Conservation (phyloP, 2,113 vertebrate genomes). For the Catharus bicknelli region DNA sequence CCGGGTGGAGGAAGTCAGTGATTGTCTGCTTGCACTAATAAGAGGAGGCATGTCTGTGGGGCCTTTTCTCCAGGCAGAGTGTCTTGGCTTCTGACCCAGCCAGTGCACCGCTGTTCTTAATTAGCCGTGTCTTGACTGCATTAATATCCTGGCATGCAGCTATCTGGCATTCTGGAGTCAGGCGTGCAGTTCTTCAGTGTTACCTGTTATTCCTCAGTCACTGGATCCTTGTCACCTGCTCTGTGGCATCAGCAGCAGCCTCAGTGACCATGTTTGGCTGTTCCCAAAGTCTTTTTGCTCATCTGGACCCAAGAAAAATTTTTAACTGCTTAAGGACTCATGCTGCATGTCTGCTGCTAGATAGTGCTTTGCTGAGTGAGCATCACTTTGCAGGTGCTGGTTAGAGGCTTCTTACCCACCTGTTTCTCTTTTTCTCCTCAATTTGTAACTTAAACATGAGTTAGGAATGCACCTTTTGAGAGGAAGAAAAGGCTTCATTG, state of each 20-base stretch:
- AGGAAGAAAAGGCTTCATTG: neutral
- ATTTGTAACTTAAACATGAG: neutral
- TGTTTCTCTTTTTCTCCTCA: neutral
- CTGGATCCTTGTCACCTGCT: neutral
- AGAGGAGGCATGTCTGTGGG: slow-evolving; percentile 26
- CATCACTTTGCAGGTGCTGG: neutral
- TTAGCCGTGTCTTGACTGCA: slow-evolving; percentile 1
- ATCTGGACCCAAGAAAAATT: neutral
- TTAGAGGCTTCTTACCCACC: neutral
- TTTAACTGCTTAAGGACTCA: neutral
- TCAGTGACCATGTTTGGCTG: neutral
- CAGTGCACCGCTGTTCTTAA: slow-evolving; percentile 25
- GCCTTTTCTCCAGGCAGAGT: slow-evolving; percentile 16
- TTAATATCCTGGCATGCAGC: neutral
- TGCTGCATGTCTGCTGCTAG: neutral
- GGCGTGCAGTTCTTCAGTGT: neutral
- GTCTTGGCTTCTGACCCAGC: slow-evolving; percentile 46
- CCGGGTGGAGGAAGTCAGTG: slow-evolving; percentile 39
- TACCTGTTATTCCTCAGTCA: neutral
- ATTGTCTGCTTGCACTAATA: slow-evolving; percentile 55
- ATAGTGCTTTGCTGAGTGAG: rapidly evolving
- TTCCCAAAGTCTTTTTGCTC: neutral
- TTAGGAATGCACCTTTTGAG: neutral
- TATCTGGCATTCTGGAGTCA: neutral
- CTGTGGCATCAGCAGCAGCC: neutral